Percentiles rank a stretch among this genome's conserved stretches.
Evolutionary conservation across 2,797 vertebrate genomes (phyloP).

Genomic region (Lophius americanus): DNA sequence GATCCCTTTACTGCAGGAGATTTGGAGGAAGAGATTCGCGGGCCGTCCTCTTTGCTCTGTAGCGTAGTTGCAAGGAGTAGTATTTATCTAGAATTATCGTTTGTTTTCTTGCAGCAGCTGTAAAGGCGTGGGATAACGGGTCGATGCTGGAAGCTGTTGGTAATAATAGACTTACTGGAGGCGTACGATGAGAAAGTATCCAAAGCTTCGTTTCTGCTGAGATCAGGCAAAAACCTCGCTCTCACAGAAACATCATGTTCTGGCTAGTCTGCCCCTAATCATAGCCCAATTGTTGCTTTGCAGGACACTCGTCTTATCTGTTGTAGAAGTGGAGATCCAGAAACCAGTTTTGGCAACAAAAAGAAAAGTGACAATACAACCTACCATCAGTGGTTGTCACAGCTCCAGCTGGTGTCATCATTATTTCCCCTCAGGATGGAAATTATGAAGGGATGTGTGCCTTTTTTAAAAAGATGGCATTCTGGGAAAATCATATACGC

Average conservation of each 20-base stretch:
- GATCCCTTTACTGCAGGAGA: conserved; percentile 10
- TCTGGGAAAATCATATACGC: neutral
- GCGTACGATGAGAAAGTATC: conserved; percentile 40
- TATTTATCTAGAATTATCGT: conserved; percentile 35
- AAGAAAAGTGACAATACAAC: neutral
- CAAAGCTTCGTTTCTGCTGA: conserved; percentile 9
- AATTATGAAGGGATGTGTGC: neutral
- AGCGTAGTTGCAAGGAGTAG: conserved; percentile 25
- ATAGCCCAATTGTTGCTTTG: conserved; percentile 11
- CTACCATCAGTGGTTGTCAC: neutral
- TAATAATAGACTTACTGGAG: conserved; percentile 49
- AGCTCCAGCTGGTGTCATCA: conserved; percentile 1
- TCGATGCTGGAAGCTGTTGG: conserved; percentile 30
- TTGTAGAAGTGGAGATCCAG: conserved; percentile 4
- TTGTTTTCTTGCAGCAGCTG: conserved; percentile 32
- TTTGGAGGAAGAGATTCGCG: conserved; percentile 13
- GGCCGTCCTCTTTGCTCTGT: conserved; percentile 12
- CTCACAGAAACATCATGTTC: conserved; percentile 23
- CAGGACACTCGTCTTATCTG: conserved; percentile 17
- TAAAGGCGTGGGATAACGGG: conserved; percentile 26
- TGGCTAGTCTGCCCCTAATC: conserved; percentile 18
- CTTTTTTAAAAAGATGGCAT: neutral
- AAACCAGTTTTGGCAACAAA: neutral
- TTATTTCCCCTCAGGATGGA: conserved; percentile 2
- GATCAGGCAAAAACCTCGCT: conserved; percentile 30